Evolutionary conservation across 2,888 invertebrate species (phyloP), one percentile per base, ranked within the genome.

Genomic region (Clostera curtula): DNA sequence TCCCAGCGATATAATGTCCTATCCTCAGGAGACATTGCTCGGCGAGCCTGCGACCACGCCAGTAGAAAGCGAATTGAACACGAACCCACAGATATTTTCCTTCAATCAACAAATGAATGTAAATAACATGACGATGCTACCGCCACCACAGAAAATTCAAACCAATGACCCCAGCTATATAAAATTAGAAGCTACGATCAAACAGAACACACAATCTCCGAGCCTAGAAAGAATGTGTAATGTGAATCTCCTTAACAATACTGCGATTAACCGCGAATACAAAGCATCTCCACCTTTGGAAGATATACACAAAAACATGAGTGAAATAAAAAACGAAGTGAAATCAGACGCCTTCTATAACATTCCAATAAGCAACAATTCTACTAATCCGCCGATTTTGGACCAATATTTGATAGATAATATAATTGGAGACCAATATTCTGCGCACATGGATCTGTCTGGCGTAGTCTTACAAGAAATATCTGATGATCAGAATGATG

Each of bases 131-230:
- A 70, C 70, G 6, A 56, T 79, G 56, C 57, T 76, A 0, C 72
- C 77, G 1, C 65, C 76, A 2, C 62, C 69, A 2, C 75, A 72
- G 32, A 82, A 82, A 34, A 72, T 76, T 31, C 74, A 69, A 33
- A 61, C 57, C 0, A 75, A 58, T 23, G 77, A 83, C 29, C 79
- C 82, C 4, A 80, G 80, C 34, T 82, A 79, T 41, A 83, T 83
- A n/a, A 83, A 83, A 48, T 40, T 82, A 15, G 83, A 83, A 46
- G 69, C 74, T 1, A 72, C 76, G 0, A 79, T 83, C 16, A 83
- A 83, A 46, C 83, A 82, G 34, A 83, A 82, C 35, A 82, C 79
- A 0, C 83, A 80, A 17, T 82, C 79, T 2, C 82, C 82, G 0
- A 71, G 79, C 26, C 52, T 82, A 14, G 82, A 82, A 33, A 58